Percentiles rank a stretch among this genome's conserved stretches.
Evolutionary conservation across 2,797 vertebrate genomes (phyloP).

Genomic region (Balearica regulorum): DNA sequence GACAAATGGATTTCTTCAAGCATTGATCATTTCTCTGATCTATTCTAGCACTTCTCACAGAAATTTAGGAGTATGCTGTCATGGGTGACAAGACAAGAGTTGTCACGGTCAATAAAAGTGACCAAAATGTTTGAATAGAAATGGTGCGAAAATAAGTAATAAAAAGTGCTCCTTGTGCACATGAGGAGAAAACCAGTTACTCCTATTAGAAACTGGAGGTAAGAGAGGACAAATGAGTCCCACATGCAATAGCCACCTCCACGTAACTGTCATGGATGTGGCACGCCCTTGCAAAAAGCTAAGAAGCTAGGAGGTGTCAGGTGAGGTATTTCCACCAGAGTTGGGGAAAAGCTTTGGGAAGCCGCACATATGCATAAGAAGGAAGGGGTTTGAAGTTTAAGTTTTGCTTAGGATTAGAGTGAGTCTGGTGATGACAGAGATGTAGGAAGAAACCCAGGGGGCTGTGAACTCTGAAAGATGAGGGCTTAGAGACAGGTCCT

Average conservation of each 20-base stretch:
- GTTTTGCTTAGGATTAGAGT: background rate
- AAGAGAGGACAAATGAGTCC: background rate
- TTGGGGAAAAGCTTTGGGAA: background rate
- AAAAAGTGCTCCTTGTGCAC: background rate
- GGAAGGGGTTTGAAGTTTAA: fast-evolving
- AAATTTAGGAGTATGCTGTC: background rate
- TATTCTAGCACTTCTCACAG: background rate
- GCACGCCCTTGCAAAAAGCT: background rate
- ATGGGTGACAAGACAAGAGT: background rate
- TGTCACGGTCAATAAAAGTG: background rate
- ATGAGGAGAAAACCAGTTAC: background rate
- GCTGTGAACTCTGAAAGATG: background rate
- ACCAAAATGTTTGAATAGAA: background rate
- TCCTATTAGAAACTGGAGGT: background rate
- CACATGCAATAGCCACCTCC: background rate
- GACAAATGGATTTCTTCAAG: background rate
- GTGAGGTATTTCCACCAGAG: background rate
- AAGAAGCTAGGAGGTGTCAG: background rate
- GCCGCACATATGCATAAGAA: background rate
- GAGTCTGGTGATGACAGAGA: background rate
- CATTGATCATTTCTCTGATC: background rate
- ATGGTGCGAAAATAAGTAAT: background rate
- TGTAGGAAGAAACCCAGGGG: background rate
- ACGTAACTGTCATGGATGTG: background rate
- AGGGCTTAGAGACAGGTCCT: fast-evolving